phyloP scores from a whole-genome alignment of 1,140 invertebrate genomes.

The Chelonus insularis region DNA sequence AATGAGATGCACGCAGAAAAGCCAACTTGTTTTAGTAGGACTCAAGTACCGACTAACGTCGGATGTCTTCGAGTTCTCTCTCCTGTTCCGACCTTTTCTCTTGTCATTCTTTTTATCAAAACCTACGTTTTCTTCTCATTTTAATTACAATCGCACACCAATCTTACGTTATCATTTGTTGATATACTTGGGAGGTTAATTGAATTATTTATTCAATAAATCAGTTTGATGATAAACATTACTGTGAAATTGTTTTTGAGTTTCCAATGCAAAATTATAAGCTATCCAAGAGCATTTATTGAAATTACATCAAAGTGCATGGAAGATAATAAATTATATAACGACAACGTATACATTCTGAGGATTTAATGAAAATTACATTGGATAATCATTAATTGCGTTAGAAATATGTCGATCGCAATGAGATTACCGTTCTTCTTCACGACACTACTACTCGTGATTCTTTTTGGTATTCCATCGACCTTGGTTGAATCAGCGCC shows the following conservation, averaged over 20 bases:
- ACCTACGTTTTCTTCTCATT: too few relatives aligned
- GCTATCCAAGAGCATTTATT: too few relatives aligned
- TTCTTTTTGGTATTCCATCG: slow-evolving; percentile 1
- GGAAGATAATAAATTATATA: not conserved
- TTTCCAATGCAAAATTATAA: too few relatives aligned
- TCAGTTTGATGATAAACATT: too few relatives aligned
- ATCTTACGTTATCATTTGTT: too few relatives aligned
- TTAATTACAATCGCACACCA: too few relatives aligned
- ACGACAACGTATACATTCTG: too few relatives aligned
- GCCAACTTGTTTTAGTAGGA: slow-evolving; percentile 20
- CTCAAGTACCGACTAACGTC: slow-evolving; percentile 21
- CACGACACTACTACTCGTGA: not conserved
- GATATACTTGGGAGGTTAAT: too few relatives aligned
- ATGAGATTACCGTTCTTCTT: not conserved
- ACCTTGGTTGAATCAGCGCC: slow-evolving; percentile 10
- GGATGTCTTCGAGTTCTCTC: slow-evolving; percentile 15
- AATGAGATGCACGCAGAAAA: slow-evolving; percentile 5
- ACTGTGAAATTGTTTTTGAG: too few relatives aligned
- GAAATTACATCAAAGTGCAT: not conserved
- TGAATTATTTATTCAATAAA: too few relatives aligned
- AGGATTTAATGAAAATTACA: too few relatives aligned
- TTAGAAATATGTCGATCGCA: not conserved
- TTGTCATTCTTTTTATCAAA: not conserved
- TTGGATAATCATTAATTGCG: slow-evolving; percentile 1
- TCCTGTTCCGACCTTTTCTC: not conserved